phyloP scores from a whole-genome alignment of 2,113 vertebrate species.

The Odobenus rosmarus region DNA sequence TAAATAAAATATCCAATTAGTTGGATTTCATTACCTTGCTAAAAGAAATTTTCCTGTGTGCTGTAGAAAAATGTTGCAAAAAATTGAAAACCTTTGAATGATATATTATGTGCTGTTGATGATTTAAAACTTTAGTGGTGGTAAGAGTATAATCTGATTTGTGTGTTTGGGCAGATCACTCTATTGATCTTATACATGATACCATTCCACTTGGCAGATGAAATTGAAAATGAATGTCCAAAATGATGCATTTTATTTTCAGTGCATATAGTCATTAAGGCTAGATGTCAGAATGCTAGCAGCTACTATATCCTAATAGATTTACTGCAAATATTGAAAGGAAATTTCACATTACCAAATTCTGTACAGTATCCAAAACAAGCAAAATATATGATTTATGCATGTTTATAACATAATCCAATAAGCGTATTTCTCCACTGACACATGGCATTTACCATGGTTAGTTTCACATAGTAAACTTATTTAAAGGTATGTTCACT shows the following conservation, averaged over 20 bases:
- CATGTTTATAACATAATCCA: not conserved
- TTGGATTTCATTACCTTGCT: not conserved
- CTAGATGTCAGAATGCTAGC: constrained; percentile 36
- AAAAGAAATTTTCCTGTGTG: constrained; percentile 30
- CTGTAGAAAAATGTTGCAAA: not conserved
- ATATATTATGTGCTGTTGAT: not conserved
- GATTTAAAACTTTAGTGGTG: constrained; percentile 46
- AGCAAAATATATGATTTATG: constrained; percentile 45
- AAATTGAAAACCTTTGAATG: constrained; percentile 20
- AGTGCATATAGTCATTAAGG: constrained; percentile 55
- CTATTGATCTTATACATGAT: constrained; percentile 62
- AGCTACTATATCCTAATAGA: constrained; percentile 50
- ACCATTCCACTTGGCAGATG: constrained; percentile 57
- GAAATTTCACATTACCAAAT: constrained; percentile 15
- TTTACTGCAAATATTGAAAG: constrained; percentile 45
- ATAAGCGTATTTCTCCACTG: not conserved
- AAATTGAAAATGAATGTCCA: constrained; percentile 59
- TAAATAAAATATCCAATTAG: constrained; percentile 38
- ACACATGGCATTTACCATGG: not conserved
- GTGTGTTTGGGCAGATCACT: constrained; percentile 49
- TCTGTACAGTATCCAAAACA: not conserved
- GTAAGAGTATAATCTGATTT: constrained; percentile 41
- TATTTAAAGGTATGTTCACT: constrained; percentile 19
- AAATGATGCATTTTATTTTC: constrained; percentile 65
- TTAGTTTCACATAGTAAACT: not conserved